These are phyloP conservation scores for Macaca fascicularis DNA, from an alignment of 2,113 vertebrate species.

Conservation along the genomic window T2T-MFA8v1.1 NC_088381.1:100195501-100196000, in stretches of 20 bases:
- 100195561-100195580: slow-evolving; percentile 37
- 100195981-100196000: slow-evolving; percentile 38
- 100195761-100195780: slow-evolving; percentile 2
- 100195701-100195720: neutral
- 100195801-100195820: slow-evolving; percentile 29
- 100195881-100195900: slow-evolving; percentile 42
- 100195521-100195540: neutral
- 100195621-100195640: slow-evolving; percentile 11
- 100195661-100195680: neutral
- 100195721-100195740: neutral
- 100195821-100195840: slow-evolving; percentile 41
- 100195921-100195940: neutral
- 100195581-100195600: neutral
- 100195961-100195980: slow-evolving; percentile 40
- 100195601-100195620: neutral
- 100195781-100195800: slow-evolving; percentile 29
- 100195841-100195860: neutral
- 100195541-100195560: slow-evolving; percentile 3
- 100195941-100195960: slow-evolving; percentile 35
- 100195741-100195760: neutral
- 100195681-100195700: neutral
- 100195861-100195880: neutral
- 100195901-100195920: slow-evolving; percentile 47
- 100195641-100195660: neutral
- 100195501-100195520: neutral